Base-by-base conservation (phyloP, 2,888 invertebrate genomes). In the Acanthosoma haemorrhoidale region DNA sequence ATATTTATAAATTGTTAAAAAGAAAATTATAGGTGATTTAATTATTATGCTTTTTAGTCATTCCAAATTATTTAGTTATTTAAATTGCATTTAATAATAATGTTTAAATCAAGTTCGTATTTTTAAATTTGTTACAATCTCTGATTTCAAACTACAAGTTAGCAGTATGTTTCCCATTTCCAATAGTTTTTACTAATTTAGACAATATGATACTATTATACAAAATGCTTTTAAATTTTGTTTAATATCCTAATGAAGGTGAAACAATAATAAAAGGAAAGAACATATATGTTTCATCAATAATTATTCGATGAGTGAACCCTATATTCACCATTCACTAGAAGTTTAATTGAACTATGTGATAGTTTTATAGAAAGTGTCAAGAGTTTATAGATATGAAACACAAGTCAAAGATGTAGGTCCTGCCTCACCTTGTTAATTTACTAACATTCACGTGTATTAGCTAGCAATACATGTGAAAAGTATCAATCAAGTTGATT, bases 1-100 rank as follows among this genome's bases (percentile, higher is more conserved):
- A 63, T 63, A 63, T 63, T 63, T 63, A 66, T 66, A 34, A 51
- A 66, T 43, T 66, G 66, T 66, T 43, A 32, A 43, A 66, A 29
- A 15, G 51, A 66, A 43, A 51, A 29, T 25, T 66, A 63, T 63
- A 63, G 39, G 39, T 39, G 16, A 63, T 66, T 43, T 51, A 66
- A 51, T 66, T 32, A 36, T 43, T 39, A 31, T 66, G 66, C 34
- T 66, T 66, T 43, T 11, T 66, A 66, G 51, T 66, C 66, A 66
- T 66, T 66, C 66, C 66, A 66, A 4, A 66, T 34, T 66, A 18
- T 63, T 57, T 61, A 13, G 25, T 61, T 36, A n/a, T 13, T 61
- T 38, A n/a, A 38, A 61, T 36, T 38, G 21, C 25, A 21, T 61
- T 61, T 38, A 18, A 38, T 21, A 39, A 21, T 60, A 8, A 61